A percentile compares a stretch with the other conserved stretches of the same genome.
phyloP scores from a whole-genome alignment of 2,888 invertebrate species.

The Drosophila neotestacea region DNA sequence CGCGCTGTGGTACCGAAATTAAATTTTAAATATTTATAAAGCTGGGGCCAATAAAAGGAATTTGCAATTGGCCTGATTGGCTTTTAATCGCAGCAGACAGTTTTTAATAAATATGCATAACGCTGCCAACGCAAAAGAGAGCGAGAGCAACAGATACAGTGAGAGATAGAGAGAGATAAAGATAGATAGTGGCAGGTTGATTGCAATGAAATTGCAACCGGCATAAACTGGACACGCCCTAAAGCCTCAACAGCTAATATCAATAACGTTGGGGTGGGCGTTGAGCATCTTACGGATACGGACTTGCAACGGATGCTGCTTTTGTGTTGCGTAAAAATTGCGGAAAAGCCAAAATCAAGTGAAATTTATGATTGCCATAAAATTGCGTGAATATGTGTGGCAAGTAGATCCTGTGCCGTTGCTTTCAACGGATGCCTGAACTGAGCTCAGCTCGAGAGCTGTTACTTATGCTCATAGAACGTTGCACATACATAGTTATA shows the following conservation, averaged over 20 bases:
- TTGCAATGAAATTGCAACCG: constrained; percentile 38
- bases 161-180: not conserved
- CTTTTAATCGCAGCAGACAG: constrained; percentile 80
- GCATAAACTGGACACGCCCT: constrained; percentile 30
- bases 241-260: constrained; percentile 43
- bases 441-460: constrained; percentile 19
- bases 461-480: constrained; percentile 53
- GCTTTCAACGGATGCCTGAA: constrained; percentile 8
- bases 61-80: constrained; percentile 78
- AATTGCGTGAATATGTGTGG: constrained; percentile 63
- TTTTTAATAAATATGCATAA: constrained; percentile 81
- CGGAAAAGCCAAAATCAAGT: constrained; percentile 71
- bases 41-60: constrained; percentile 76
- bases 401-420: constrained; percentile 9
- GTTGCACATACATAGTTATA: constrained; percentile 11
- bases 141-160: not conserved
- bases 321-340: constrained; percentile 55
- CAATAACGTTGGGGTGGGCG: constrained; percentile 30
- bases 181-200: constrained; percentile 8
- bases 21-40: constrained; percentile 81
- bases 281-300: constrained; percentile 36
- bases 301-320: constrained; percentile 59
- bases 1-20: constrained; percentile 70
- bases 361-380: constrained; percentile 79
- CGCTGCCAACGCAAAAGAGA: constrained; percentile 29